phyloP scores from a whole-genome alignment of 2,888 invertebrate species.

The Philopedon plagiatum region DNA sequence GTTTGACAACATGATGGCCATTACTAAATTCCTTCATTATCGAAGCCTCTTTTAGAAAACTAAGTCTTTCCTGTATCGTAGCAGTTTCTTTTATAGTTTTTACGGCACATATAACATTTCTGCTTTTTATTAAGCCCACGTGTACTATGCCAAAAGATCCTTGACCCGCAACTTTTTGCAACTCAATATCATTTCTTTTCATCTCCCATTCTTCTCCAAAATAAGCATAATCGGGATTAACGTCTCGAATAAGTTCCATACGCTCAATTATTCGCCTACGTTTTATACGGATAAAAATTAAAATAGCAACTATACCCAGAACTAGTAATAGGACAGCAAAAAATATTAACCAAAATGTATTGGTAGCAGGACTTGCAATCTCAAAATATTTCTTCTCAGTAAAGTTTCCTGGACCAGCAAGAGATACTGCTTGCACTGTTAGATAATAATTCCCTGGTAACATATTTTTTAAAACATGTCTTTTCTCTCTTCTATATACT shows the following conservation, averaged over 20 bases:
- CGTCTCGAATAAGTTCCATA: slow-evolving; percentile 70
- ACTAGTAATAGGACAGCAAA: slow-evolving; percentile 35
- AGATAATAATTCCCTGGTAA: slow-evolving; percentile 70
- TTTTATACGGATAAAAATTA: slow-evolving; percentile 60
- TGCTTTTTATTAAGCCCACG: slow-evolving; percentile 71
- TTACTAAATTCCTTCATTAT: slow-evolving; percentile 79
- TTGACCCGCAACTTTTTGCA: slow-evolving; percentile 73
- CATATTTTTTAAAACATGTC: slow-evolving; percentile 59
- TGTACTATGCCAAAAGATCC: slow-evolving; percentile 85
- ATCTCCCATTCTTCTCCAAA: slow-evolving; percentile 83
- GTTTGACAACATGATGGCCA: slow-evolving; percentile 77
- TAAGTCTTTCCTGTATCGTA: slow-evolving; percentile 72
- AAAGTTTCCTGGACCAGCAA: slow-evolving; percentile 72
- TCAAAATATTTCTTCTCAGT: slow-evolving; percentile 58
- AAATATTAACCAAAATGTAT: slow-evolving; percentile 39
- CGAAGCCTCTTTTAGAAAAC: slow-evolving; percentile 80
- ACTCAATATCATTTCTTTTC: slow-evolving; percentile 72
- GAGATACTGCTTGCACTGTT: slow-evolving; percentile 73
- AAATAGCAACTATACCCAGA: slow-evolving; percentile 16
- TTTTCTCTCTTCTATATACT: slow-evolving; percentile 22
- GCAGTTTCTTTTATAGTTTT: slow-evolving; percentile 76
- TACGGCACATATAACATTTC: slow-evolving; percentile 71
- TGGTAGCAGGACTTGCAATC: slow-evolving; percentile 47
- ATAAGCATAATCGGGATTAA: slow-evolving; percentile 77
- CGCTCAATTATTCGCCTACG: slow-evolving; percentile 63